Evolutionary conservation across 2,797 vertebrate genomes (phyloP).

Genomic region (Lepilemur ruficaudatus): DNA sequence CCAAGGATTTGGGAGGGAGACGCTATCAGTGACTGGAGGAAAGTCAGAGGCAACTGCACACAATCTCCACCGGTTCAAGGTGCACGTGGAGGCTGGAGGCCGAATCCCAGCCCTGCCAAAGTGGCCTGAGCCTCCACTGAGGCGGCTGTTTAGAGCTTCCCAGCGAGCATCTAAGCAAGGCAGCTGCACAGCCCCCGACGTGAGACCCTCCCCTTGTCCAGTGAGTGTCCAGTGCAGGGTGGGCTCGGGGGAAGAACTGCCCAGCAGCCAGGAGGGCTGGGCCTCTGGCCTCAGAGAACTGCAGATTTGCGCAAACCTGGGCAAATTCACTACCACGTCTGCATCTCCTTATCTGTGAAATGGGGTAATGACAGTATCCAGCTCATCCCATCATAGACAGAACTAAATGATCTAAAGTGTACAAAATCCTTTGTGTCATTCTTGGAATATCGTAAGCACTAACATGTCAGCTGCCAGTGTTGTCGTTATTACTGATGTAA

Average conservation of each 20-base stretch:
- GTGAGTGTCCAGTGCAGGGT: too few species aligned
- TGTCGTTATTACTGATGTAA: background rate
- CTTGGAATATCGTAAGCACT: background rate
- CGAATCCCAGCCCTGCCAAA: background rate
- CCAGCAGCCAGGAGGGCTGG: background rate
- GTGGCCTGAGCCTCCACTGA: background rate
- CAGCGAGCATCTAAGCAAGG: background rate
- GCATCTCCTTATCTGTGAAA: background rate
- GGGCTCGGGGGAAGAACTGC: background rate
- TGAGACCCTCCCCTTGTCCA: background rate
- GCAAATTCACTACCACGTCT: background rate
- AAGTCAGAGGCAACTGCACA: background rate
- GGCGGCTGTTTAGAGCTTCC: background rate
- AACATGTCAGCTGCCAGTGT: background rate
- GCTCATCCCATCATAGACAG: background rate
- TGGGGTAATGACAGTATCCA: too few species aligned
- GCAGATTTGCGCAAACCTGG: background rate
- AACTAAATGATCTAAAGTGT: background rate
- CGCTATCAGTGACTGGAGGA: background rate
- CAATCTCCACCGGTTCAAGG: background rate
- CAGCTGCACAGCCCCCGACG: background rate
- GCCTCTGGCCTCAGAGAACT: background rate
- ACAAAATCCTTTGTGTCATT: background rate
- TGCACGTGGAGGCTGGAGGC: background rate
- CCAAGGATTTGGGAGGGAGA: conserved; percentile 40